Conservation (phyloP, 2,888 invertebrate species). For the Athetis lepigone region DNA sequence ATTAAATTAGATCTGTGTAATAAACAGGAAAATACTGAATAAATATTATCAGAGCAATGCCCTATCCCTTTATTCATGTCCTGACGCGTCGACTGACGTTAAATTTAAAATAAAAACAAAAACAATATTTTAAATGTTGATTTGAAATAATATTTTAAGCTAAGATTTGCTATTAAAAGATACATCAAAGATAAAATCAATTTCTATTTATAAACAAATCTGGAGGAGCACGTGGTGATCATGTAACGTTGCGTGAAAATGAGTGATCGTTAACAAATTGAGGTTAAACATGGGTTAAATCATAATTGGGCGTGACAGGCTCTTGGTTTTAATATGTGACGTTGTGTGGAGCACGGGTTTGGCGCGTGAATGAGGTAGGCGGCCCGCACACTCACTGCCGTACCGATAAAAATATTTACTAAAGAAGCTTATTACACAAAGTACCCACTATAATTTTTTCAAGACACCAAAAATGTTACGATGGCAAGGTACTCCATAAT, state of each 20-base stretch:
- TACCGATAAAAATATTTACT: background rate
- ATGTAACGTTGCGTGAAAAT: conserved; percentile 73
- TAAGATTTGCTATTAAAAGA: too few relatives aligned
- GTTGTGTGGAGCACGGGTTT: conserved; percentile 72
- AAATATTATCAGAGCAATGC: conserved; percentile 7
- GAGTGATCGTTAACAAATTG: conserved; percentile 80
- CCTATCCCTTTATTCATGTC: conserved; percentile 3
- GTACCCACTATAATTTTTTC: background rate
- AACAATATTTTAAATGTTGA: too few relatives aligned
- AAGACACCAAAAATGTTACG: background rate
- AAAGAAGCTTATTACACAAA: background rate
- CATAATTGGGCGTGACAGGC: conserved; percentile 82
- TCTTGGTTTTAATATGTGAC: conserved; percentile 74
- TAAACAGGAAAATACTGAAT: conserved; percentile 4
- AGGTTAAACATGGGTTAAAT: conserved; percentile 85
- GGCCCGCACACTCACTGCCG: conserved; percentile 32
- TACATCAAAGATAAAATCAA: conserved; percentile 7
- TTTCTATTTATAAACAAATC: conserved; percentile 48
- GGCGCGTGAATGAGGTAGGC: conserved; percentile 70
- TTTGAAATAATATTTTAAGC: too few relatives aligned
- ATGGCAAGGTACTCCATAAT: background rate
- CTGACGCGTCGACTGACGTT: background rate
- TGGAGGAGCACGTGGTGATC: conserved; percentile 48
- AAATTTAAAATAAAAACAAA: too few relatives aligned
- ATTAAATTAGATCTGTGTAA: background rate